Evolutionary conservation across 2,888 invertebrate species (phyloP), one percentile per base, ranked within the genome.

Genomic region (Chrysodeixis includens): DNA sequence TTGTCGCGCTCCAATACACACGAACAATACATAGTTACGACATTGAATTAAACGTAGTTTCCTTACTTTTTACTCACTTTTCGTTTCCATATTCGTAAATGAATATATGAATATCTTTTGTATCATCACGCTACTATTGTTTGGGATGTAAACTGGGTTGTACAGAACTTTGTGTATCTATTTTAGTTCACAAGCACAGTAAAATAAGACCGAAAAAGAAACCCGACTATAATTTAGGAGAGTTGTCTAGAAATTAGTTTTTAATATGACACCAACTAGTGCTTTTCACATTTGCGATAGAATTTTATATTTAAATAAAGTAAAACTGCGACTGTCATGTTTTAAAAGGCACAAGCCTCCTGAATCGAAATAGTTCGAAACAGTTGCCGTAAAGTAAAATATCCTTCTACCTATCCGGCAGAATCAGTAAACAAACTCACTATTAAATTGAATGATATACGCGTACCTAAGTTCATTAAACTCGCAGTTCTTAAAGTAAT

Each of bases 1-100:
- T 75, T 65, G 77, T 75, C 71, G 66, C 79, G 66, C 68, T 77
- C 69, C 73, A 79, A 62, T 65, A 63, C 35, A 56, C 66, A 69
- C n/a, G 70, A 52, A 79, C 79, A 79, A 79, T 72, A 69, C 59
- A 67, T 69, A 53, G 67, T 79, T 79, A 73, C 80, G 65, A 67
- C 72, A 67, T 73, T 71, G 69, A 78, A 79, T 77, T 75, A 49
- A 79, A 66, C 78, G 72, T 65, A 56, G 64, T 69, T 78, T 75
- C 79, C 77, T 73, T 65, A 26, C 62, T 63, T 75, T 79, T 78
- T 79, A 69, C 61, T 59, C 9, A 67, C 46, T 20, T 49, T 49
- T 14, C 30, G 7, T 49, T 62, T 67, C 63, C 69, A 62, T 74
- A 69, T 65, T 65, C 54, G 72, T 69, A 60, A 56, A 46, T 40